Evolutionary conservation across 2,888 invertebrate genomes (phyloP).

Genomic region (Thysanoteuthis rhombus): DNA sequence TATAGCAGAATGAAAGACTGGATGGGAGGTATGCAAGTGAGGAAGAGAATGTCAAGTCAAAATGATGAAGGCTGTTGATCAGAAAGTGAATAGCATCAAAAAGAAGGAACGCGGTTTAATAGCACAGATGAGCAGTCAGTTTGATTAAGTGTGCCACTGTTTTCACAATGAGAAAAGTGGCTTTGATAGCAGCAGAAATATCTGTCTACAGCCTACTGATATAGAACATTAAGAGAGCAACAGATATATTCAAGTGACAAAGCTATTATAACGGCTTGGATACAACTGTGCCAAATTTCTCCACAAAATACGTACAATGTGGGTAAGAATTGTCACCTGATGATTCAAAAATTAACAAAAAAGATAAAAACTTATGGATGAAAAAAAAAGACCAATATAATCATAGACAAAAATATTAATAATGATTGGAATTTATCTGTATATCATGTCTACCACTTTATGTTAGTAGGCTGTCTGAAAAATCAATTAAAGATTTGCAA

Average conservation of each 20-base stretch:
- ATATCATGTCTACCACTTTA: no score
- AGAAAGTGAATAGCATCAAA: neutral
- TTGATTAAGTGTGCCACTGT: constrained; percentile 12
- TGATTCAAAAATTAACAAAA: neutral
- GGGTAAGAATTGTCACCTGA: neutral
- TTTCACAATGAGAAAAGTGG: neutral
- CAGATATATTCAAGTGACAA: neutral
- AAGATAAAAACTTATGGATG: no score
- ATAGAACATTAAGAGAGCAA: neutral
- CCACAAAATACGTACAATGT: neutral
- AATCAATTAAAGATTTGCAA: neutral
- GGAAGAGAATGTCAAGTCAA: neutral
- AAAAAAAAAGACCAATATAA: neutral
- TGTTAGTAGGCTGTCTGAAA: neutral
- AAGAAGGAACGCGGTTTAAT: neutral
- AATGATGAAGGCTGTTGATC: neutral
- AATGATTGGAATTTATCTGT: neutral
- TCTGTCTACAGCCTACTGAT: neutral
- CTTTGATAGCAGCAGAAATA: neutral
- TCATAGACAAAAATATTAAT: neutral
- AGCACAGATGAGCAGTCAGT: neutral
- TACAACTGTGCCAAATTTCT: neutral
- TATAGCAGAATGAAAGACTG: neutral
- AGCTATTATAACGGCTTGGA: neutral
- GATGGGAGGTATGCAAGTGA: neutral